Base-by-base conservation (phyloP, 2,888 invertebrate genomes). In the Entomobrya proxima region DNA sequence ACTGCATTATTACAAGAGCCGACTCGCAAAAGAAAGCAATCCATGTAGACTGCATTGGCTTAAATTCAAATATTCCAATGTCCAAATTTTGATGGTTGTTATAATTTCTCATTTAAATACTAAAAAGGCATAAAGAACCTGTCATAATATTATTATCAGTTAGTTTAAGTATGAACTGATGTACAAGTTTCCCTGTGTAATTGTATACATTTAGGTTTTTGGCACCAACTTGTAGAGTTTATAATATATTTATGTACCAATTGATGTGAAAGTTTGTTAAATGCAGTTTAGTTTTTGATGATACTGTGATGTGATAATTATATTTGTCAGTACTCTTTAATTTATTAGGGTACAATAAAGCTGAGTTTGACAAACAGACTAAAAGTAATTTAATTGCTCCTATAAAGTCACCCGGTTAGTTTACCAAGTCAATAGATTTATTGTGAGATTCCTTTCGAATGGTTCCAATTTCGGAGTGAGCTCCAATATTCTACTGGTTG, bases 251-350 rank as follows among this genome's bases (percentile, higher is more conserved):
- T 35, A 35, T 64, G 61, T 64, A 64, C 61, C 61, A 35, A n/a
- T n/a, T n/a, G n/a, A n/a, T 64, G 61, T 35, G 9, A 64, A 64
- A 18, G 27, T 64, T 35, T 32, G 61, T 64, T 64, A n/a, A 64
- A 64, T 52, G 32, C 52, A 50, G 52, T 74, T 50, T 52, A 52
- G 21, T 76, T 76, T 64, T 58, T 58, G 27, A 40, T 27, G 15
- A 76, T 76, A 27, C 67, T 79, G 79, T 69, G 79, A 79, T 79
- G 79, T 79, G 67, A 79, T 79, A 64, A 58, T 78, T 67, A 30
- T 50, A 32, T 50, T 18, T 67, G 50, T 64, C 58, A 78, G 61
- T 74, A 74, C 74, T 21, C 52, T 50, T 52, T 74, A 35, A 74
- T 69, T 47, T 67, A 40, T 55, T 69, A 67, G 18, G 47, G 21